These are phyloP conservation scores for Adoxophyes honmai DNA, from an alignment of 1,140 invertebrate genomes.

Conservation along the genomic window DNA sequence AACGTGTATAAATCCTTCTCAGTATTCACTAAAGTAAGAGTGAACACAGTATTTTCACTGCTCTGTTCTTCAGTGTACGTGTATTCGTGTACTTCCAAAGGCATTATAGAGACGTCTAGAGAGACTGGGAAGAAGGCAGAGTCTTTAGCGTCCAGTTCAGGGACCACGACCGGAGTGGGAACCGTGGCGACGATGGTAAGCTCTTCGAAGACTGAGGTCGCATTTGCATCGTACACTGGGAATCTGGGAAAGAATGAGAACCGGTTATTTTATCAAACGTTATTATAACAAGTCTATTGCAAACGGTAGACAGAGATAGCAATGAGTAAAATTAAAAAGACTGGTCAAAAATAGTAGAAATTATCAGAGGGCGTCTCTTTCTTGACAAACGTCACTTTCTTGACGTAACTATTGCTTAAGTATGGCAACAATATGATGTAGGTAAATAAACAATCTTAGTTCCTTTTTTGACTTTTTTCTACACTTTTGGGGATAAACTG, in stretches of 20 bases:
- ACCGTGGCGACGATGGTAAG: slow-evolving; percentile 43
- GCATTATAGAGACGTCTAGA: slow-evolving; percentile 50
- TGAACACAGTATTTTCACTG: slow-evolving; percentile 22
- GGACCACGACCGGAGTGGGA: slow-evolving; percentile 34
- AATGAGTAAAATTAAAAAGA: too few species aligned
- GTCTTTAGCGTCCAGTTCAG: slow-evolving; percentile 33
- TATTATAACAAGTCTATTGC: too few species aligned
- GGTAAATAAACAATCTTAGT: too few species aligned
- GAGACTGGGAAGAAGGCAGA: slow-evolving; percentile 52
- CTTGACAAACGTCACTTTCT: too few species aligned
- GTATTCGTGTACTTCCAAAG: slow-evolving; percentile 45
- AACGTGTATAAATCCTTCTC: slow-evolving; percentile 46
- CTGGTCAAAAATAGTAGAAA: too few species aligned
- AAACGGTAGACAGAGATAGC: too few species aligned
- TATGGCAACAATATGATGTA: too few species aligned
- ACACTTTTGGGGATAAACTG: too few species aligned
- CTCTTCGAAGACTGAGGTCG: slow-evolving; percentile 50
- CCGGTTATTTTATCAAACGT: not conserved
- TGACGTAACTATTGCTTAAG: too few species aligned
- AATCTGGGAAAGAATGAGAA: too few species aligned
- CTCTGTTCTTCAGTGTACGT: slow-evolving; percentile 24
- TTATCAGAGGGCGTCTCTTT: too few species aligned
- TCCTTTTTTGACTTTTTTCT: too few species aligned
- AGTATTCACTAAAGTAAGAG: slow-evolving; percentile 29
- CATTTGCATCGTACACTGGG: slow-evolving; percentile 17